Evolutionary conservation across 1,140 invertebrate species (phyloP), one percentile per base, ranked within the genome.

Genomic region (Chironomus tepperi): DNA sequence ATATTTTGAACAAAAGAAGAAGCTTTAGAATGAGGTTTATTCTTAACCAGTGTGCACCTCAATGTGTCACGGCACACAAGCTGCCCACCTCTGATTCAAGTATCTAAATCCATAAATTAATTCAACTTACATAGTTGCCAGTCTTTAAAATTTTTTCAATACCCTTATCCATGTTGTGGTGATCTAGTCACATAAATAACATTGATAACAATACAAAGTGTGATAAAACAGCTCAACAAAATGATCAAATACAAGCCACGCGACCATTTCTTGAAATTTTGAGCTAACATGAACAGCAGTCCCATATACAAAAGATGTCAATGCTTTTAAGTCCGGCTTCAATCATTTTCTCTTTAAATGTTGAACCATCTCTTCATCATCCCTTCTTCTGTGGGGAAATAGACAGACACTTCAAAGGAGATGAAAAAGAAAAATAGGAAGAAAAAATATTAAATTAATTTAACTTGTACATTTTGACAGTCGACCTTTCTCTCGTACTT

Each of bases 161-260:
- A 79, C 92, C 89, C 79, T 88, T 89, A 81, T 95, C 89, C 94
- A 97, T 98, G 76, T 94, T 91, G 83, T 98, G 92, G 81, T 98
- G 95, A 85, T 98, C 97, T 82, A 98, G 85, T 10, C 96, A 96
- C 97, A 99, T 98, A 85, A 98, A 98, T 75, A 97, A 86, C 0
- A 82, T 99, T 99, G 77, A 98, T 93, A 74, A 98, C 93, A 84
- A 99, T 99, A 84, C 96, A 98, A 64, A 98, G 86, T 7, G 96
- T 98, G 82, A 99, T 98, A 84, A n/a, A 98, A 98, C 76, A 98
- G 86, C 83, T 99, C 97, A 76, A 98, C 94, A 81, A 98, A 99
- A 7, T 97, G 95, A 87, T 98, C 96, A 84, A 98, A 97, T 74
- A 98, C 96, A 78, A 99, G 86, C 15, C 97, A 84, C 2, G 91